Conservation (phyloP, 2,888 invertebrate genomes). For the Drosophila greeni region DNA sequence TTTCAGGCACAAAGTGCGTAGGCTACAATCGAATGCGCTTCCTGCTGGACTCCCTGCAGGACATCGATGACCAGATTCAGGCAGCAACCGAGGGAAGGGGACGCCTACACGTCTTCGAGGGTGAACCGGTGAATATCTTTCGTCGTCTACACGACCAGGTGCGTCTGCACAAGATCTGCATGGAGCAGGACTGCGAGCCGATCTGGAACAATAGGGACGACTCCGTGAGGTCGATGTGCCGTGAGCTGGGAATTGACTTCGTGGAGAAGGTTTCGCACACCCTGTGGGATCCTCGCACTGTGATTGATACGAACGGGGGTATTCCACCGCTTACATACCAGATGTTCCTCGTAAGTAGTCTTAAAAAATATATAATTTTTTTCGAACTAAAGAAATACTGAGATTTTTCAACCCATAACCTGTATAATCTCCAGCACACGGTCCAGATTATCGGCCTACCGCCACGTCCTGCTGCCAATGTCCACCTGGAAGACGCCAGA, state of each 20-base stretch:
- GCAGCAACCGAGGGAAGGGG: conserved; percentile 80
- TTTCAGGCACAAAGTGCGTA: conserved; percentile 82
- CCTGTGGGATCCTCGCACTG: conserved; percentile 84
- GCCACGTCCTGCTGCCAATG: conserved; percentile 80
- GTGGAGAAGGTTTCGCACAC: conserved; percentile 85
- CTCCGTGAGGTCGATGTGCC: conserved; percentile 81
- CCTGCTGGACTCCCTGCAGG: conserved; percentile 83
- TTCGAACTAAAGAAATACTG: no score
- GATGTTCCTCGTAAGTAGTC: conserved; percentile 82
- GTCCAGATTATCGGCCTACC: conserved; percentile 83
- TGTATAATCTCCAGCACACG: conserved; percentile 80
- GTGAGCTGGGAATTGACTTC: conserved; percentile 80
- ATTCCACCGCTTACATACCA: conserved; percentile 86
- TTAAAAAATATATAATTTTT: fast-evolving
- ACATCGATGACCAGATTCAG: conserved; percentile 82
- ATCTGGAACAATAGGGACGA: conserved; percentile 84
- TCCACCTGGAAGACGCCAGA: conserved; percentile 79
- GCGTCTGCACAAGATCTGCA: conserved; percentile 81
- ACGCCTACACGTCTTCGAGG: conserved; percentile 82
- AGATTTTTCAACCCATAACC: no score
- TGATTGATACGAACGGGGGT: conserved; percentile 85
- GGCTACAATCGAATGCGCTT: conserved; percentile 86
- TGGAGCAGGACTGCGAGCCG: conserved; percentile 86
- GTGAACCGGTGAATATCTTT: conserved; percentile 82
- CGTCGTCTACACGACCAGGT: conserved; percentile 82